A percentile compares a stretch with the other conserved stretches of the same genome.
phyloP scores from a whole-genome alignment of 1,140 invertebrate genomes.

The Scylla paramamosain region DNA sequence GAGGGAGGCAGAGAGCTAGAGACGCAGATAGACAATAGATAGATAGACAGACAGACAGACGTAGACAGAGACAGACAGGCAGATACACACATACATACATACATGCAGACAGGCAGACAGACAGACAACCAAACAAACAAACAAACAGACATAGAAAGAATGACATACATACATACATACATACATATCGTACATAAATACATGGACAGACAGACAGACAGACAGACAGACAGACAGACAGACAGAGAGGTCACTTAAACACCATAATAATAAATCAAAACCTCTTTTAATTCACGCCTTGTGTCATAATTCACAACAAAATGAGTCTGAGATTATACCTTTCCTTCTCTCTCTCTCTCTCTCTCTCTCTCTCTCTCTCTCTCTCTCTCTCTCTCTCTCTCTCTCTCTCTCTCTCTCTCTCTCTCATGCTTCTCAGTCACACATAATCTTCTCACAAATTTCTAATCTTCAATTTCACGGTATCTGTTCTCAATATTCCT shows the following conservation, averaged over 20 bases:
- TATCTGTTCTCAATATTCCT: not conserved
- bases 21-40: not conserved
- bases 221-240: no score
- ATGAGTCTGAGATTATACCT: not conserved
- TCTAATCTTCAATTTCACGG: not conserved
- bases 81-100: not conserved
- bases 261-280: no score
- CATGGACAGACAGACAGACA: no score
- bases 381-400: not conserved
- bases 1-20: not conserved
- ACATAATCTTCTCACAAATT: not conserved
- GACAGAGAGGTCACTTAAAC: not conserved
- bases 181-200: no score
- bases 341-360: not conserved
- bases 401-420: not conserved
- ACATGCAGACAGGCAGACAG: no score
- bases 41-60: not conserved
- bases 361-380: not conserved
- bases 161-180: no score
- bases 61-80: not conserved
- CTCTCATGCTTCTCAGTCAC: not conserved
- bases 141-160: no score
- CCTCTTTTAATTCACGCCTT: not conserved
- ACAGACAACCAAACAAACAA: no score
- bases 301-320: not conserved